A percentile compares a stretch with the other conserved stretches of the same genome.
These are phyloP conservation scores for Pteromalus puparum DNA, from an alignment of 1,140 invertebrate species.

Conservation along the genomic window DNA sequence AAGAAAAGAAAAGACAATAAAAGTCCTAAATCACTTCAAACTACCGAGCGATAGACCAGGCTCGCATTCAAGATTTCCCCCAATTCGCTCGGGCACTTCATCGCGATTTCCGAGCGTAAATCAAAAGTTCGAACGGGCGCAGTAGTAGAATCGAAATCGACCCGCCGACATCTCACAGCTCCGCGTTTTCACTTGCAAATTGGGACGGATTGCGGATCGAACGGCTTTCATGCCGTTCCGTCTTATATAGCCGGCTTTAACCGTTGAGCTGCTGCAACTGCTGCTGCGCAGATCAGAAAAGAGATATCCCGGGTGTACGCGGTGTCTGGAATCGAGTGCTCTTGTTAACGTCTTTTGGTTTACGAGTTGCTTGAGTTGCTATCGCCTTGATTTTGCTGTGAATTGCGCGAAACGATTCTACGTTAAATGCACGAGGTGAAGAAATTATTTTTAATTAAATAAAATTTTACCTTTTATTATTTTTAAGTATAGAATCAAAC, in stretches of 20 bases:
- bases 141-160: not conserved
- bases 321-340: too few relatives aligned
- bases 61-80: not conserved
- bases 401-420: too few relatives aligned
- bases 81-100: not conserved
- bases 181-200: constrained; percentile 40
- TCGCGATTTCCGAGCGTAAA: not conserved
- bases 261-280: too few relatives aligned
- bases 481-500: too few relatives aligned
- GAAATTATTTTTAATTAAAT: too few relatives aligned
- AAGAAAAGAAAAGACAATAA: not conserved
- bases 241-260: not conserved
- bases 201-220: constrained; percentile 18
- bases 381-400: too few relatives aligned
- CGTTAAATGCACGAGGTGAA: too few relatives aligned
- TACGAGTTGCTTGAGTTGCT: too few relatives aligned
- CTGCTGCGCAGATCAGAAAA: not conserved
- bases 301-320: not conserved
- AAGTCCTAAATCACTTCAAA: not conserved
- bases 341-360: too few relatives aligned
- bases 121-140: not conserved
- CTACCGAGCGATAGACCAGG: not conserved
- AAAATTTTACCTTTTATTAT: too few relatives aligned
- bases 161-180: not conserved
- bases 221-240: not conserved